Conservation (phyloP, 2,888 invertebrate genomes). For the Seira musarum region DNA sequence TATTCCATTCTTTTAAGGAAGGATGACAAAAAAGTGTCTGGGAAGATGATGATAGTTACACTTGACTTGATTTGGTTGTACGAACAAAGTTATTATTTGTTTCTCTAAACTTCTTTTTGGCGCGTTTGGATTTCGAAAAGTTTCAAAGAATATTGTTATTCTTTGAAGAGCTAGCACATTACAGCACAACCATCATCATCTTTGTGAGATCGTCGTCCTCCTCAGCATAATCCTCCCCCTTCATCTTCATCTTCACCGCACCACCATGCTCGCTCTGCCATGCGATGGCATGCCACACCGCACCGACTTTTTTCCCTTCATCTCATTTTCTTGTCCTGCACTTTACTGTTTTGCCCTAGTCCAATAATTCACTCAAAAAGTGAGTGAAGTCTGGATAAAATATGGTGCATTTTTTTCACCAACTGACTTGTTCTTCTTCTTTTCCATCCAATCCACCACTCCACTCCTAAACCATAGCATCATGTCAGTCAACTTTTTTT, state of each 20-base stretch:
- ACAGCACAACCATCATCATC: no score
- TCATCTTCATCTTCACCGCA: no score
- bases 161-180: no score
- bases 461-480: background rate
- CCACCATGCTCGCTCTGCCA: slow-evolving; percentile 8
- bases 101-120: no score
- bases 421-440: slow-evolving; percentile 53
- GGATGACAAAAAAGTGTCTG: no score
- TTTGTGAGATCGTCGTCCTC: background rate
- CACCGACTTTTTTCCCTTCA: slow-evolving; percentile 28
- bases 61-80: no score
- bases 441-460: background rate
- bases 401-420: slow-evolving; percentile 58
- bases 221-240: background rate
- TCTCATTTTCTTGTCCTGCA: slow-evolving; percentile 61
- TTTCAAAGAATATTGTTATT: no score
- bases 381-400: slow-evolving; percentile 61
- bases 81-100: no score
- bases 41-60: no score
- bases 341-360: slow-evolving; percentile 60
- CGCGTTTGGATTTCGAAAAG: no score
- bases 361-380: slow-evolving; percentile 62
- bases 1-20: no score
- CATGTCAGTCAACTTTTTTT: slow-evolving; percentile 53
- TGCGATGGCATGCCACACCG: slow-evolving; percentile 5